A percentile compares a stretch with the other conserved stretches of the same genome.
Evolutionary conservation across 1,140 invertebrate species (phyloP).

Genomic region (Atta colombica): DNA sequence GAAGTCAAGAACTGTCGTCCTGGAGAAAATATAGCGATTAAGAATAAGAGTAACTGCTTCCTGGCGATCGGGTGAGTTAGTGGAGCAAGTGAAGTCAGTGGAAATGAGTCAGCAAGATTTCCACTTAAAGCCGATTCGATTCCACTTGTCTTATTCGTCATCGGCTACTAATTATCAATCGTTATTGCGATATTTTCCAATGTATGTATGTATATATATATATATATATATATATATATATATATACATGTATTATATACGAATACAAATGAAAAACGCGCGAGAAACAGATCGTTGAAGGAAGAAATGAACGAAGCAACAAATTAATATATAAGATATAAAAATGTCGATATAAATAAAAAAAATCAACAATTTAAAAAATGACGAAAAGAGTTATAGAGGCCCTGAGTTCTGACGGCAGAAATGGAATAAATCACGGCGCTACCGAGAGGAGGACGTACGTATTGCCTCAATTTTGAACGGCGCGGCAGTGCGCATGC

Average conservation of each 20-base stretch:
- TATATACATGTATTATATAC: no score
- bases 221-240: no score
- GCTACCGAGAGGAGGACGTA: slow-evolving; percentile 35
- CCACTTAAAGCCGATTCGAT: slow-evolving; percentile 30
- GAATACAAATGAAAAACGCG: neutral
- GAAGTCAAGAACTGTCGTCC: slow-evolving; percentile 58
- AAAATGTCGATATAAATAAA: slow-evolving; percentile 1
- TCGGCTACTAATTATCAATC: slow-evolving; percentile 33
- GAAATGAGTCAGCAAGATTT: slow-evolving; percentile 61
- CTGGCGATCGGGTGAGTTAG: slow-evolving; percentile 52
- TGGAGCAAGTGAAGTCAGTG: slow-evolving; percentile 44
- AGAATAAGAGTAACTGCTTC: slow-evolving; percentile 62
- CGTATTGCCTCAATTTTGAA: slow-evolving; percentile 79
- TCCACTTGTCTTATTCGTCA: neutral
- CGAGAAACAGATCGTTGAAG: neutral
- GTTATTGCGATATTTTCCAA: neutral
- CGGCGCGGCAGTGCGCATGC: slow-evolving; percentile 66
- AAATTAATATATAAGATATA: neutral
- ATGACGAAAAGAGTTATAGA: neutral
- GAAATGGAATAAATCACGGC: slow-evolving; percentile 80
- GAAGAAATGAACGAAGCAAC: neutral
- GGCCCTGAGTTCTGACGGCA: neutral
- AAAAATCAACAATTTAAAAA: neutral
- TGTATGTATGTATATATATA: neutral
- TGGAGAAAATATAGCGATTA: slow-evolving; percentile 55